Conservation (phyloP, 2,113 vertebrate genomes). For the Corythornis vintsioides region DNA sequence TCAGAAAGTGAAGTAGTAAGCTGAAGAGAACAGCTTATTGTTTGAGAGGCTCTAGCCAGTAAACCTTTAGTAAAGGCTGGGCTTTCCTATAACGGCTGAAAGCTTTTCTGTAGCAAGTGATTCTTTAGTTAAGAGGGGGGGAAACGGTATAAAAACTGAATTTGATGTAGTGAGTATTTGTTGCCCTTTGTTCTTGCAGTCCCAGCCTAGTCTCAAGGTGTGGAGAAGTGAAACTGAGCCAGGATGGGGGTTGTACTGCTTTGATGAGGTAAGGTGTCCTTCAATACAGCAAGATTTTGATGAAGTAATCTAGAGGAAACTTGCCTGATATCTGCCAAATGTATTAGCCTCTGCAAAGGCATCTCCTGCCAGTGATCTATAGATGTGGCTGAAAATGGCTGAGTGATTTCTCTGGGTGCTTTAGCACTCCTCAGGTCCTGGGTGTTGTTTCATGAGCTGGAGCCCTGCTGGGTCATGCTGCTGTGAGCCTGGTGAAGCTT, state of each 20-base stretch:
- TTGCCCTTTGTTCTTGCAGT: background rate
- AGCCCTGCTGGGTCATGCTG: background rate
- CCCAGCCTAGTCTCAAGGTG: rapidly evolving
- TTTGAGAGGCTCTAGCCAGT: rapidly evolving
- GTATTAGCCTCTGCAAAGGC: background rate
- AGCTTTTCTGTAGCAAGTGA: background rate
- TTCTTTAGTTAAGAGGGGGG: background rate
- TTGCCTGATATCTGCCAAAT: background rate
- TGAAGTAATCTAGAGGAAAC: background rate
- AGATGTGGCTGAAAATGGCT: background rate
- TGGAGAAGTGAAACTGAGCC: background rate
- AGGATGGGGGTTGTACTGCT: background rate
- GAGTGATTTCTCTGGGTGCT: background rate
- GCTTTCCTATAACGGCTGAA: rapidly evolving
- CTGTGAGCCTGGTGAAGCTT: background rate
- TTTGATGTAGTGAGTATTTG: background rate
- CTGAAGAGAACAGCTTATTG: background rate
- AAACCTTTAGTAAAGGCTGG: background rate
- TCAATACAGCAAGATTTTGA: background rate
- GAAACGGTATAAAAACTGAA: rapidly evolving
- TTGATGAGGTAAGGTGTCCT: background rate
- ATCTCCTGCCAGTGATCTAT: background rate
- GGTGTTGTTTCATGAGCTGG: background rate
- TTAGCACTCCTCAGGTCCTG: background rate
- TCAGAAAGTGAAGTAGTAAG: too few species aligned